Evolutionary conservation across 2,888 invertebrate species (phyloP).

Genomic region (Orchesellides sinensis): DNA sequence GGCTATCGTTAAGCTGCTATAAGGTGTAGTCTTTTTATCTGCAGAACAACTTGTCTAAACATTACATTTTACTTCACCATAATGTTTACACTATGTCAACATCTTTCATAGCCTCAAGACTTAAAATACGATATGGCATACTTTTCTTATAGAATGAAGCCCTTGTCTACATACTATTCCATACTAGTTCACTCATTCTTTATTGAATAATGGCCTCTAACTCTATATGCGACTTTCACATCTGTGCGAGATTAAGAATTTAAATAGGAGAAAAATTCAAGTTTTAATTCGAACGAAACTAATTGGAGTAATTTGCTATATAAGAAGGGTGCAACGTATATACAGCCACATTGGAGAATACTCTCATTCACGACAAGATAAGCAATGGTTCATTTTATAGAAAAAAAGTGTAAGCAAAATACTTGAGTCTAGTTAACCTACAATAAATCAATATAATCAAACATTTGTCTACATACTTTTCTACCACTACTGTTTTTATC

Average conservation of each 20-base stretch:
- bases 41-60: slow-evolving; percentile 59
- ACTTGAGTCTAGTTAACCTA: too few relatives aligned
- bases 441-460: too few relatives aligned
- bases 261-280: not conserved
- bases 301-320: too few relatives aligned
- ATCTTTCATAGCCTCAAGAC: slow-evolving; percentile 49
- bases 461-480: too few relatives aligned
- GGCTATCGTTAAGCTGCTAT: slow-evolving; percentile 4
- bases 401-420: too few relatives aligned
- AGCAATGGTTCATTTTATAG: too few relatives aligned
- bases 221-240: not conserved
- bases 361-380: too few relatives aligned
- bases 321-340: too few relatives aligned
- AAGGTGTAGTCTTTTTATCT: slow-evolving; percentile 24
- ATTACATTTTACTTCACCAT: slow-evolving; percentile 54
- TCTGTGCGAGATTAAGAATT: not conserved
- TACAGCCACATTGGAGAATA: too few relatives aligned
- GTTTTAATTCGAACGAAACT: too few relatives aligned
- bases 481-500: too few relatives aligned
- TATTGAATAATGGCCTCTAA: not conserved
- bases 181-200: too few relatives aligned
- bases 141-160: not conserved
- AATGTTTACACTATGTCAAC: slow-evolving; percentile 65
- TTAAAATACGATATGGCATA: not conserved
- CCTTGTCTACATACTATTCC: not conserved